A percentile compares a stretch with the other conserved stretches of the same genome.
phyloP scores from a whole-genome alignment of 2,797 vertebrate species.

The Aeoliscus strigatus region DNA sequence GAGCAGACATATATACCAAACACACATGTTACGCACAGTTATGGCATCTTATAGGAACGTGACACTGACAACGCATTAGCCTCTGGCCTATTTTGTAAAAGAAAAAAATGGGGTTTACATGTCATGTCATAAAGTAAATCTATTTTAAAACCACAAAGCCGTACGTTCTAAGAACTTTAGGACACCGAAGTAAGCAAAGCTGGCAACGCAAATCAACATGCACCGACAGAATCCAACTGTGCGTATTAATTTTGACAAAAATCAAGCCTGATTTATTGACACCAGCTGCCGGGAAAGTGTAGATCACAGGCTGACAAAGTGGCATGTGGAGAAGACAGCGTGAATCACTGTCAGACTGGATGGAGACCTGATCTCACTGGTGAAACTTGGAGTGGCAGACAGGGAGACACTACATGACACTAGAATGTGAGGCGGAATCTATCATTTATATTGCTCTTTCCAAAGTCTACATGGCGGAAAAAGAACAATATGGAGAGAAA shows the following conservation, averaged over 20 bases:
- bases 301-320: conserved; percentile 10
- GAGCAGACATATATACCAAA: conserved; percentile 38
- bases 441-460: conserved; percentile 1
- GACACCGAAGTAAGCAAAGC: conserved; percentile 15
- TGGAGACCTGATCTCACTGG: conserved; percentile 2
- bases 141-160: conserved; percentile 30
- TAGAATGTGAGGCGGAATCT: conserved; percentile 4
- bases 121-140: conserved; percentile 50
- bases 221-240: conserved; percentile 5
- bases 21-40: conserved; percentile 37
- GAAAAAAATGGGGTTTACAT: conserved; percentile 59
- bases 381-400: conserved; percentile 7
- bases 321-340: neutral
- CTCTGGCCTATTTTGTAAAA: conserved; percentile 32
- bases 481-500: neutral
- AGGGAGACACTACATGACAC: conserved; percentile 1
- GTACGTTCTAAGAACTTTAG: conserved; percentile 15
- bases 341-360: conserved; percentile 23
- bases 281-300: conserved; percentile 7
- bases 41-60: conserved; percentile 53
- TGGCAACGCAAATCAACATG: conserved; percentile 9
- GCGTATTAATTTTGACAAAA: conserved; percentile 27
- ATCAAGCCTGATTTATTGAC: conserved; percentile 37
- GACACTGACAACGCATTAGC: conserved; percentile 45
- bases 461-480: neutral